Conservation (phyloP, 2,888 invertebrate genomes). For the Torymus auratus region DNA sequence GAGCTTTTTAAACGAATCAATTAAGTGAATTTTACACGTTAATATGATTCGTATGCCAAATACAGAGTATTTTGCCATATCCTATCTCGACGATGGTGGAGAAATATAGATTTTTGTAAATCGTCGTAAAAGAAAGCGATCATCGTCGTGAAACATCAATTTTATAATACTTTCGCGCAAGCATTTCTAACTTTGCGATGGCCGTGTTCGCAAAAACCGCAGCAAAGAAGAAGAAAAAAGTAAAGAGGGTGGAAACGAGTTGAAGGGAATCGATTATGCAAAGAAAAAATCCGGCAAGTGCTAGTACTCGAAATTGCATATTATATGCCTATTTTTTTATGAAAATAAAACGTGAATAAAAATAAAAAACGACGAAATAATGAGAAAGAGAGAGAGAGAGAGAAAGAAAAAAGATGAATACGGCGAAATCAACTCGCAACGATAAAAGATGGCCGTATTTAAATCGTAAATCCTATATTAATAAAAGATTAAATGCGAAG, state of each 20-base stretch:
- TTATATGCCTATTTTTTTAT: conserved; percentile 64
- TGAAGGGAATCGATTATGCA: conserved; percentile 21
- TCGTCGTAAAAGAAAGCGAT: conserved; percentile 42
- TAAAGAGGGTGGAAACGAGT: background rate
- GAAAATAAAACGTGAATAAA: conserved; percentile 33
- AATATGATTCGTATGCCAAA: conserved; percentile 60
- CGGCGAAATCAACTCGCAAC: conserved; percentile 62
- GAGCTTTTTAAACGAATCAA: conserved; percentile 51
- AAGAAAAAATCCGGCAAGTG: conserved; percentile 30
- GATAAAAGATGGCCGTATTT: conserved; percentile 58
- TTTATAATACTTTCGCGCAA: conserved; percentile 49
- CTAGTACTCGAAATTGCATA: conserved; percentile 55
- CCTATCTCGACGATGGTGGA: conserved; percentile 42
- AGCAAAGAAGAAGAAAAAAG: conserved; percentile 6
- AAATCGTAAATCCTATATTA: conserved; percentile 50
- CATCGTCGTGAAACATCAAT: conserved; percentile 30
- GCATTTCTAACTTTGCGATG: conserved; percentile 52
- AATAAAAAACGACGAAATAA: conserved; percentile 30
- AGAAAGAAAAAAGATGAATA: conserved; percentile 55
- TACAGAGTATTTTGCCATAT: conserved; percentile 62
- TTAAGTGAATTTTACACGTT: conserved; percentile 26
- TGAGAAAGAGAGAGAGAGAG: conserved; percentile 31
- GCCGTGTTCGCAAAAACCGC: conserved; percentile 38
- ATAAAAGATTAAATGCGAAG: conserved; percentile 60
- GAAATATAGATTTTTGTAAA: conserved; percentile 36